A percentile compares a stretch with the other conserved stretches of the same genome.
Evolutionary conservation across 2,797 vertebrate genomes (phyloP).

Genomic region (Pseudomugil tenellus): DNA sequence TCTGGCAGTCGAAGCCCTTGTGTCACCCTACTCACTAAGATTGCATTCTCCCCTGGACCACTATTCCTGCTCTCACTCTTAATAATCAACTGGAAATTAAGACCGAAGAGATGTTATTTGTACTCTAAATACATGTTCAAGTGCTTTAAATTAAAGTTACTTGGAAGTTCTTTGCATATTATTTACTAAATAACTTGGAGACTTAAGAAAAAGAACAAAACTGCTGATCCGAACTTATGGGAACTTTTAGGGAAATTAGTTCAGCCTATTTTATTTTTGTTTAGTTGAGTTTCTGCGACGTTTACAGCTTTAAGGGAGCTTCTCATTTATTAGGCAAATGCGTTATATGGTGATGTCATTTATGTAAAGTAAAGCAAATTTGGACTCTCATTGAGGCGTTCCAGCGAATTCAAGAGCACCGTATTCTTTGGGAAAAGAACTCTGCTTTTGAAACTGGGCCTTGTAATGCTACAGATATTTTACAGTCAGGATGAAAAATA

Average conservation of each 20-base stretch:
- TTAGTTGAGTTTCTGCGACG: not conserved
- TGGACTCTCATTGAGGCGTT: not conserved
- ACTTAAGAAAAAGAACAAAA: not conserved
- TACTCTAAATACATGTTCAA: too few species aligned
- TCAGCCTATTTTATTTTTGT: not conserved
- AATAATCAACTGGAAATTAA: conserved; percentile 35
- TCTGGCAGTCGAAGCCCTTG: conserved; percentile 66
- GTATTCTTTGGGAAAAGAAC: too few species aligned
- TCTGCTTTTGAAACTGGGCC: not conserved
- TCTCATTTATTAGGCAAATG: conserved; percentile 12
- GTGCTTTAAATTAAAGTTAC: not conserved
- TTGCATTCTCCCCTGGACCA: conserved; percentile 64
- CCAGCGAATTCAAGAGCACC: not conserved
- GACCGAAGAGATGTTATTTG: too few species aligned
- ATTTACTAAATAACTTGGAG: not conserved
- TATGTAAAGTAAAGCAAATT: conserved; percentile 15
- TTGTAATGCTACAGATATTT: not conserved
- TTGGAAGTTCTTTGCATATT: not conserved
- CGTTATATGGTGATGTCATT: conserved; percentile 2
- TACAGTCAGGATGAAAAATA: not conserved
- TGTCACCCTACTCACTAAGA: conserved; percentile 72
- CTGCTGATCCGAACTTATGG: not conserved
- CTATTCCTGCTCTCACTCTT: conserved; percentile 33
- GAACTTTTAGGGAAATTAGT: not conserved
- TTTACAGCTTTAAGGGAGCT: not conserved